Base-by-base conservation (phyloP, 2,113 vertebrate species). In the Xyrauchen texanus region DNA sequence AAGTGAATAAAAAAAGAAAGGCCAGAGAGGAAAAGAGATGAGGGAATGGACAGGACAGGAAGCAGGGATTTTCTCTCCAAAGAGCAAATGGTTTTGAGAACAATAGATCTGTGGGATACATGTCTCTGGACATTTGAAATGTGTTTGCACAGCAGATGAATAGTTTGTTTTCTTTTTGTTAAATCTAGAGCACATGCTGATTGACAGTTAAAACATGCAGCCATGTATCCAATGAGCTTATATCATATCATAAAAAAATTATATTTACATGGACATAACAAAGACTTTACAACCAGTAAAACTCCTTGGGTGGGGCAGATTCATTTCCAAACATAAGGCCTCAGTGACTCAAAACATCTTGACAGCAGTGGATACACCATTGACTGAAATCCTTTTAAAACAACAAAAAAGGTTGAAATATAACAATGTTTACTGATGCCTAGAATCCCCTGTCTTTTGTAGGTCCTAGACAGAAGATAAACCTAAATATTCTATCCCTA, bases 21-120 rank as follows among this genome's bases (percentile, higher is more conserved):
- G 21, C 21, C 21, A 71, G 13, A 52, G 57, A 71, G 53, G 42
- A 71, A 4, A 12, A n/a, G 47, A 9, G 3, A 80, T 80, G 74
- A 79, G 53, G 62, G 71, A 80, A 45, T 78, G 83, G 71, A 76
- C 49, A 72, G 15, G n/a, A 15, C 75, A 82, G 65, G 76, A 82
- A 79, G 46, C 21, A 62, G 60, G 70, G 15, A 74, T 76, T 53
- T 81, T 51, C 76, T 66, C 78, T 34, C 21, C 21, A 34, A 34
- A 34, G 21, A 13, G 44, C 62, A 53, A 85, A 77, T 51, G 73
- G 53, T 75, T 69, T 63, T 15, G 10, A 79, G 66, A 71, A 63
- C 6, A 51, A 60, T 57, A 42, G 42, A 46, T 63, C 6, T 7
- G 11, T n/a, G 9, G 0, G 58, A 58, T 3, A 55, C 9, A 16